phyloP scores from a whole-genome alignment of 2,113 vertebrate genomes.

The Pollachius pollachius region DNA sequence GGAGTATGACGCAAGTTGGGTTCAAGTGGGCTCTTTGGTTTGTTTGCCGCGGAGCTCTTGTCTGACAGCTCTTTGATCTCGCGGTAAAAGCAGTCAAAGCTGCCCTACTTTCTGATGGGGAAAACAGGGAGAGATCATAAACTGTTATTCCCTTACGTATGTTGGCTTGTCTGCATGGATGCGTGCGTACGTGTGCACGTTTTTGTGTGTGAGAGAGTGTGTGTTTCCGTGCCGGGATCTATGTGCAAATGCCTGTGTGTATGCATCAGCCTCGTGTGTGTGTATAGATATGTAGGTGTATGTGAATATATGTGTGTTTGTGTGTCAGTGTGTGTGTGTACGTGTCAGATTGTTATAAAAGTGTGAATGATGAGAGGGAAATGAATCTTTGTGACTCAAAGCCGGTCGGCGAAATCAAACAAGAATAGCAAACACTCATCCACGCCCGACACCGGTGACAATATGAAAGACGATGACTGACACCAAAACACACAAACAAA shows the following conservation, averaged over 20 bases:
- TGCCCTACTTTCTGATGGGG: conserved; percentile 70
- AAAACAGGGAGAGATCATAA: conserved; percentile 56
- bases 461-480: conserved; percentile 56
- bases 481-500: conserved; percentile 5
- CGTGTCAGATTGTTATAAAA: conserved; percentile 56
- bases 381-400: conserved; percentile 63
- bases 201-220: conserved; percentile 10
- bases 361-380: conserved; percentile 58
- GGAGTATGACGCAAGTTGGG: conserved; percentile 59
- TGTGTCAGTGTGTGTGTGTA: conserved; percentile 37
- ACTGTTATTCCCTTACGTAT: conserved; percentile 45
- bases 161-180: neutral
- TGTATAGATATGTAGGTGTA: conserved; percentile 25
- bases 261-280: neutral
- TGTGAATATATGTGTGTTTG: conserved; percentile 1
- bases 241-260: neutral
- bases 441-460: conserved; percentile 61
- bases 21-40: conserved; percentile 1
- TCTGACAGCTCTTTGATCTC: conserved; percentile 67
- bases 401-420: conserved; percentile 63
- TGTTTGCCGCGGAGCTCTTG: conserved; percentile 56
- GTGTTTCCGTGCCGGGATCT: conserved; percentile 30
- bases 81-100: conserved; percentile 66
- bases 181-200: neutral
- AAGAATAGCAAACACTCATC: conserved; percentile 66